Conservation (phyloP, 2,113 vertebrate genomes). For the Melanostigma gelatinosum region DNA sequence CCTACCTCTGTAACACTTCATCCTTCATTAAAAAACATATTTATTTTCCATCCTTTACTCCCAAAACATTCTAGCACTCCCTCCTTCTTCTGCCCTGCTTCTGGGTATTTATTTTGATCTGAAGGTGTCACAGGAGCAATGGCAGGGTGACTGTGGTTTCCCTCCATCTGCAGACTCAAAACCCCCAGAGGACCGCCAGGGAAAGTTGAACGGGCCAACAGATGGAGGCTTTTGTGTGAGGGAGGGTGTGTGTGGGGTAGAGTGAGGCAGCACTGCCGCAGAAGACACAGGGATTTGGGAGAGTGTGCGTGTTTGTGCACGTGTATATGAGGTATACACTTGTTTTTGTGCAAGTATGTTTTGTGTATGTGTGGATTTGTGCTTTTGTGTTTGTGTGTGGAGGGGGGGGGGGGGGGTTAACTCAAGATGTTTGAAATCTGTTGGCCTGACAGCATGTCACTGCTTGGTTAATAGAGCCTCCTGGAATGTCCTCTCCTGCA, state of each 20-base stretch:
- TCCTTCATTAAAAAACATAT: slow-evolving; percentile 32
- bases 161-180: slow-evolving; percentile 67
- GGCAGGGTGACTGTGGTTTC: slow-evolving; percentile 50
- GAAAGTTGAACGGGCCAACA: slow-evolving; percentile 80
- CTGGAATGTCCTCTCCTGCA: slow-evolving; percentile 83
- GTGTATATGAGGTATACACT: slow-evolving; percentile 45
- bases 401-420: slow-evolving; percentile 49
- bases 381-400: slow-evolving; percentile 31
- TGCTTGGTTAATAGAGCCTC: slow-evolving; percentile 81
- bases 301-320: slow-evolving; percentile 33
- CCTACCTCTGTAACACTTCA: slow-evolving; percentile 13
- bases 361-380: slow-evolving; percentile 35
- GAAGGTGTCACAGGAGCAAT: slow-evolving; percentile 61
- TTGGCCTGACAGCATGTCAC: slow-evolving; percentile 68
- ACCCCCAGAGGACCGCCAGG: slow-evolving; percentile 59
- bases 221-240: slow-evolving; percentile 82
- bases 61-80: slow-evolving; percentile 30
- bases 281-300: slow-evolving; percentile 30
- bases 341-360: slow-evolving; percentile 57
- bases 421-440: slow-evolving; percentile 79
- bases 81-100: slow-evolving; percentile 20
- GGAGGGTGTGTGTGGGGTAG: slow-evolving; percentile 34
- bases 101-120: slow-evolving; percentile 40
- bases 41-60: slow-evolving; percentile 34
- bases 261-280: slow-evolving; percentile 32